A percentile compares a stretch with the other conserved stretches of the same genome.
Conservation (phyloP, 2,797 vertebrate species). For the Hybognathus amarus region DNA sequence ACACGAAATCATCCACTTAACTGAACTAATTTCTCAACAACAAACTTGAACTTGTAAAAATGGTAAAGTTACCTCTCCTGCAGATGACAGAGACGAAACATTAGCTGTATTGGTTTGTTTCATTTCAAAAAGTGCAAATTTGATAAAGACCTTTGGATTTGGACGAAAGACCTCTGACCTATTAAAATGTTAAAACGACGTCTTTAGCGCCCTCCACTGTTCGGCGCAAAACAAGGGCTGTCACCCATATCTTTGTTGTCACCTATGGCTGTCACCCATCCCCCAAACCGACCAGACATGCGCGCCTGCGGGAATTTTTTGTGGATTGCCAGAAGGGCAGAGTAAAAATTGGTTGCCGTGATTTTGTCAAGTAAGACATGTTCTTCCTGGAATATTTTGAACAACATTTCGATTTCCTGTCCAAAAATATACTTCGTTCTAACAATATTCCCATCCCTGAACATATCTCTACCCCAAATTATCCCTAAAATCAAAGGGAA, state of each 20-base stretch:
- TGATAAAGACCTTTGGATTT: not conserved
- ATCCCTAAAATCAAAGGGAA: not conserved
- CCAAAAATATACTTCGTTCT: not conserved
- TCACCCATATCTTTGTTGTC: too few species aligned
- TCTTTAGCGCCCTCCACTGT: slow-evolving; percentile 32
- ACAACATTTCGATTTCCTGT: not conserved
- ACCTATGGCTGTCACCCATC: not conserved
- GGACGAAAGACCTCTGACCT: not conserved
- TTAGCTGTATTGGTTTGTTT: slow-evolving; percentile 14
- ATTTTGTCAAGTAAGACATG: not conserved
- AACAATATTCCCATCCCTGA: not conserved
- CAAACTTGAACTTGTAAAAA: not conserved
- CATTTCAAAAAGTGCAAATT: slow-evolving; percentile 34
- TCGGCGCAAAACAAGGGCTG: not conserved
- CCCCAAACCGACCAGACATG: not conserved
- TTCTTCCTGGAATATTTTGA: not conserved
- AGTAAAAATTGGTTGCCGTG: not conserved
- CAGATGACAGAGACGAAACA: not conserved
- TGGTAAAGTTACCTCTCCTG: slow-evolving; percentile 40
- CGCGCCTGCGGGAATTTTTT: not conserved
- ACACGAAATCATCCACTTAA: not conserved
- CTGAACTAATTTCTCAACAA: not conserved
- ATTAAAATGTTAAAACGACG: not conserved
- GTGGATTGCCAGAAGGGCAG: not conserved
- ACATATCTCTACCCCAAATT: not conserved